Conservation (phyloP, 2,888 invertebrate genomes). For the Lasius platythorax region DNA sequence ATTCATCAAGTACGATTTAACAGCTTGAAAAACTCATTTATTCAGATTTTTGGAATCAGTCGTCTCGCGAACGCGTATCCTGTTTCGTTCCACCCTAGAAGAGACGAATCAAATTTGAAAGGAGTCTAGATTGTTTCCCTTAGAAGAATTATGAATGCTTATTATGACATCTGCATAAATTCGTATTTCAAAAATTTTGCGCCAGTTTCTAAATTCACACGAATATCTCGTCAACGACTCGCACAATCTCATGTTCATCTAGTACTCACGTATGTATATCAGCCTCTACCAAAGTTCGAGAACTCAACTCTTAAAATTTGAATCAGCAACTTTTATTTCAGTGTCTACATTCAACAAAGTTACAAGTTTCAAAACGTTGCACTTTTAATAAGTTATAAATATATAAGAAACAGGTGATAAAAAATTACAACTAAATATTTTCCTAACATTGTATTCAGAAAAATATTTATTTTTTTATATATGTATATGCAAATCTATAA, state of each 20-base stretch:
- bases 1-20: no score
- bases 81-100: constrained; percentile 6
- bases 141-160: not conserved
- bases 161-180: not conserved
- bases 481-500: not conserved
- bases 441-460: not conserved
- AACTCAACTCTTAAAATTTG: no score
- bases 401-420: not conserved
- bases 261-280: no score
- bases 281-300: no score
- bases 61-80: not conserved
- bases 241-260: no score
- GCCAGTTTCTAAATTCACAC: no score
- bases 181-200: not conserved
- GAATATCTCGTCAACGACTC: no score
- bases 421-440: not conserved
- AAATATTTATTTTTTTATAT: not conserved
- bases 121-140: constrained; percentile 11
- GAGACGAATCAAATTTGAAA: not conserved
- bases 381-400: not conserved
- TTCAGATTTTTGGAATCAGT: no score
- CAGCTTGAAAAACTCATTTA: no score
- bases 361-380: not conserved
- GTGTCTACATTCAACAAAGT: not conserved
- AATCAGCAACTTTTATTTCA: no score